Base-by-base conservation (phyloP, 2,113 vertebrate genomes). In the Prunella himalayana region DNA sequence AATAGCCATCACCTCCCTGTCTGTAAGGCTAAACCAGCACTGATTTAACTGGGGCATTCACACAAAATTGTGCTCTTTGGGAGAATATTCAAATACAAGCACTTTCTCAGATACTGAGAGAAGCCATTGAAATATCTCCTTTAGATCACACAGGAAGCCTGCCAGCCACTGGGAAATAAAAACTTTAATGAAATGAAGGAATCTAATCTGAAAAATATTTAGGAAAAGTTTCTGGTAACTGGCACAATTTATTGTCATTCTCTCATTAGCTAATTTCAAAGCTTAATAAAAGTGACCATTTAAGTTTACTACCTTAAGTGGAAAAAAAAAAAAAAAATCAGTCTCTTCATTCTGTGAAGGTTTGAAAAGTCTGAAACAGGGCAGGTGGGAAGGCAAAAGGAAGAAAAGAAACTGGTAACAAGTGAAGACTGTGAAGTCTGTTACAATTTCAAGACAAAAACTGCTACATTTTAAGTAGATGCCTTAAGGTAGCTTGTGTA, bases 371-470 rank as follows among this genome's bases (percentile, higher is more conserved):
- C 65, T 49, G 33, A 72, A 94, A 25, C 4, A 31, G 28, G 17
- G 19, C 18, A 81, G 19, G 10, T 6, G 7, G 9, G 15, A 14
- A 89, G 28, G 25, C 30, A 70, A 31, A 41, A 91, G 45, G 28
- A 86, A 47, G 21, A 72, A 77, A 42, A 54, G 16, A 82, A 81
- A n/a, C 11, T 68, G 33, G 41, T 28, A 96, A 78, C 41, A 83
- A 91, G 63, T 2, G 23, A 14, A 76, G 56, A 87, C 25, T 87
- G 17, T 42, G 92, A 87, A 92, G 31, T 21, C 33, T 41, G 79
- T 84, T 77, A 82, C 33, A 91, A 90, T 82, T 94, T 76, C 9
- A 10, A 94, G 71, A 76, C 56, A 97, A 60, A 77, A 88, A 14
- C 7, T 81, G 30, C 30, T 88, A 66, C 44, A 37, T 89, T 95